Evolutionary conservation across 2,888 invertebrate genomes (phyloP).

Genomic region (Perizoma affinitatum): DNA sequence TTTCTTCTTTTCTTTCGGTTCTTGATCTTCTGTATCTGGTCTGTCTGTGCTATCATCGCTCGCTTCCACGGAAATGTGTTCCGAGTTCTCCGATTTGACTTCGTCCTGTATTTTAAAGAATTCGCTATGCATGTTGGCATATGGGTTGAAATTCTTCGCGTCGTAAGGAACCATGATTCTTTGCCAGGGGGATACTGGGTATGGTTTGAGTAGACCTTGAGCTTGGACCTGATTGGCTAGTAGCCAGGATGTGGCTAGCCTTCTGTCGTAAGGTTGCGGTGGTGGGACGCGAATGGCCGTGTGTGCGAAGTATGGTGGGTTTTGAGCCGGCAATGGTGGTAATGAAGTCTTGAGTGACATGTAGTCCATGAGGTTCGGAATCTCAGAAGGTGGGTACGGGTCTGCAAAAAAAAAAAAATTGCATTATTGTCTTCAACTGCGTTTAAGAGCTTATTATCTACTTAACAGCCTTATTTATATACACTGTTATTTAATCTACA

Average conservation of each 20-base stretch:
- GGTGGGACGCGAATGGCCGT: constrained; percentile 72
- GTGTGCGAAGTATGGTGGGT: constrained; percentile 72
- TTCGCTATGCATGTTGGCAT: constrained; percentile 69
- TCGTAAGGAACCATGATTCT: constrained; percentile 84
- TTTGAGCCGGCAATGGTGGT: constrained; percentile 56
- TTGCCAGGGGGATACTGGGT: constrained; percentile 84
- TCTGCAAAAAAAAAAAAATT: constrained; percentile 61
- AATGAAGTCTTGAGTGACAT: constrained; percentile 71
- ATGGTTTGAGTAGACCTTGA: constrained; percentile 76
- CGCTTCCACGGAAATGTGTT: constrained; percentile 82
- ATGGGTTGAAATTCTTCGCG: constrained; percentile 69
- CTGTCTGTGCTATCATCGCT: constrained; percentile 86
- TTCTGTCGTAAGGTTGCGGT: constrained; percentile 69
- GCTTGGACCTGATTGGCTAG: constrained; percentile 81
- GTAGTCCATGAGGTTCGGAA: constrained; percentile 75
- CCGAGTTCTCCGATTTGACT: constrained; percentile 69
- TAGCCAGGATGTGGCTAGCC: constrained; percentile 83
- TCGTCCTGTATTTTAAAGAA: constrained; percentile 71
- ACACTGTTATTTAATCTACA: too few relatives aligned
- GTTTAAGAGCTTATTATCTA: too few relatives aligned
- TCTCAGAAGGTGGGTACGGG: constrained; percentile 65
- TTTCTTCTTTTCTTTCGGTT: constrained; percentile 84
- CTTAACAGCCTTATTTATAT: too few relatives aligned
- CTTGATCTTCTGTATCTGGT: constrained; percentile 69
- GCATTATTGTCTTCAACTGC: background rate